phyloP scores from a whole-genome alignment of 2,888 invertebrate genomes.

The Aleiodes alternator region DNA sequence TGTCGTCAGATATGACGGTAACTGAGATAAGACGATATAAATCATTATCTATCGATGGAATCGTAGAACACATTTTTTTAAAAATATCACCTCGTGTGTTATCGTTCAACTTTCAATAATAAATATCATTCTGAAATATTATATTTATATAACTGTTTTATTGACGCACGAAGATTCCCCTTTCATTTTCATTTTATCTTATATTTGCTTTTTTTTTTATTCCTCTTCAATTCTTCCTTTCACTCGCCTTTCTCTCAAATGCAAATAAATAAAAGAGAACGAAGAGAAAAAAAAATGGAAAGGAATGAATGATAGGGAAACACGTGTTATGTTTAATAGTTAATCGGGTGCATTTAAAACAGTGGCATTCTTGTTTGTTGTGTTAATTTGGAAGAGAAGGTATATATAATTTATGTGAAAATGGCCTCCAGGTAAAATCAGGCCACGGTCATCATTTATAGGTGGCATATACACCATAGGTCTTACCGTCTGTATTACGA shows the following conservation, averaged over 20 bases:
- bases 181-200: slow-evolving; percentile 39
- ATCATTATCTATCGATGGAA: slow-evolving; percentile 5
- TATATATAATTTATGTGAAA: slow-evolving; percentile 51
- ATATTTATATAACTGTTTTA: slow-evolving; percentile 28
- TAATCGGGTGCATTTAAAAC: slow-evolving; percentile 10
- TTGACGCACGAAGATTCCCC: slow-evolving; percentile 32
- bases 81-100: slow-evolving; percentile 3
- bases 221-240: slow-evolving; percentile 15
- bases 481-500: not conserved
- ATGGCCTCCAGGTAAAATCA: slow-evolving; percentile 53
- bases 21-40: not conserved
- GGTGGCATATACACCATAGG: not conserved
- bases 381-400: slow-evolving; percentile 48
- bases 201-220: slow-evolving; percentile 32
- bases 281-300: no score
- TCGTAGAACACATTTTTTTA: slow-evolving; percentile 24
- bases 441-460: slow-evolving; percentile 54
- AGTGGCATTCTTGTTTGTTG: slow-evolving; percentile 42
- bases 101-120: slow-evolving; percentile 16
- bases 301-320: not conserved
- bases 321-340: slow-evolving; percentile 13
- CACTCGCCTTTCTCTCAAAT: slow-evolving; percentile 21
- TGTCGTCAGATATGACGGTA: slow-evolving; percentile 13
- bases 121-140: slow-evolving; percentile 20
- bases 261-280: not conserved